These are phyloP conservation scores for Hycleus phaleratus DNA, from an alignment of 1,140 invertebrate species.

Conservation along the genomic window DNA sequence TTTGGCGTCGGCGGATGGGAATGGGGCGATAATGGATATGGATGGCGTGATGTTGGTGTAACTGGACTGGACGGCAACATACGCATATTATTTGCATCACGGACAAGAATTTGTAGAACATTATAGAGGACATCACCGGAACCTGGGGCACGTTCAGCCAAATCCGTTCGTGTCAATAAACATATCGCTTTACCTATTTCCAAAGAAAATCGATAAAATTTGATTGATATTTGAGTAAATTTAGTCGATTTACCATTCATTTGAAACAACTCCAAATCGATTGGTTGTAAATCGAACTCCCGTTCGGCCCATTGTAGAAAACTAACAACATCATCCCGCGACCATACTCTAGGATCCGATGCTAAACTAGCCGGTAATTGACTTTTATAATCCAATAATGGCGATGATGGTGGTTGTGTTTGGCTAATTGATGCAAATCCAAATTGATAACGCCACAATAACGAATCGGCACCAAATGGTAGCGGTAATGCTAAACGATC, in stretches of 20 bases:
- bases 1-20: slow-evolving; percentile 71
- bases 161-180: slow-evolving; percentile 79
- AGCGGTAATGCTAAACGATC: slow-evolving; percentile 55
- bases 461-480: slow-evolving; percentile 62
- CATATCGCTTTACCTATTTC: slow-evolving; percentile 77
- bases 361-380: slow-evolving; percentile 73
- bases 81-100: slow-evolving; percentile 65
- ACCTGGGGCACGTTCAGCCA: slow-evolving; percentile 82
- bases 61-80: slow-evolving; percentile 75
- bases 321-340: slow-evolving; percentile 77
- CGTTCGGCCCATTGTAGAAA: slow-evolving; percentile 89
- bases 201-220: slow-evolving; percentile 18
- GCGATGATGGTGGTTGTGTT: slow-evolving; percentile 56
- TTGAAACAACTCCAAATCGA: slow-evolving; percentile 91
- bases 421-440: slow-evolving; percentile 49
- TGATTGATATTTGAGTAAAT: background rate
- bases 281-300: slow-evolving; percentile 85
- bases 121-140: slow-evolving; percentile 91
- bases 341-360: slow-evolving; percentile 83
- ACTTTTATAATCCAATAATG: slow-evolving; percentile 76
- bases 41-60: slow-evolving; percentile 72
- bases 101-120: slow-evolving; percentile 78
- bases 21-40: slow-evolving; percentile 65
- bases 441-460: slow-evolving; percentile 76
- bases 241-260: slow-evolving; percentile 77